These are phyloP conservation scores for Pterois miles DNA, from an alignment of 2,797 vertebrate species.

Conservation along the genomic window DNA sequence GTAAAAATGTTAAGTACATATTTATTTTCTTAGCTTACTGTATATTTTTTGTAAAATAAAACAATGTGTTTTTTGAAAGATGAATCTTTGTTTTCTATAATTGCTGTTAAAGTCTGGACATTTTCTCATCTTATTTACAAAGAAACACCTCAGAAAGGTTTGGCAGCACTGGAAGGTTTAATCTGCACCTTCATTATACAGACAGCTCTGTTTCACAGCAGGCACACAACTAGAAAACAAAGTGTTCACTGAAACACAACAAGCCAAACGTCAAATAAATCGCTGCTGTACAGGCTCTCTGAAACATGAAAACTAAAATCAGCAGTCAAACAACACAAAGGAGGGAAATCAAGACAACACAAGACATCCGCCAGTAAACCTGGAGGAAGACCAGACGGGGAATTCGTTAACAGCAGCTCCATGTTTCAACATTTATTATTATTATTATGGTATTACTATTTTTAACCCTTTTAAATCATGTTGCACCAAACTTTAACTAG, in stretches of 20 bases:
- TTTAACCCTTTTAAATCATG: too few species aligned
- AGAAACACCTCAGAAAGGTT: background rate
- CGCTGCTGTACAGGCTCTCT: background rate
- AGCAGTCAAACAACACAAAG: background rate
- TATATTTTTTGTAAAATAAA: conserved; percentile 72
- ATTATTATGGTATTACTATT: too few species aligned
- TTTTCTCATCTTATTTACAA: background rate
- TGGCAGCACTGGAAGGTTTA: conserved; percentile 22
- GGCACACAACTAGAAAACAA: conserved; percentile 8
- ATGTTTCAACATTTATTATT: background rate
- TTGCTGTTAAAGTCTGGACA: background rate
- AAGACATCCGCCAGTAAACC: background rate
- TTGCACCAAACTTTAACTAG: too few species aligned
- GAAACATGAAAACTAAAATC: conserved; percentile 1
- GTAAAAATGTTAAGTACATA: conserved; percentile 65
- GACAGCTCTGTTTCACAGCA: background rate
- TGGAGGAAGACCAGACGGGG: background rate
- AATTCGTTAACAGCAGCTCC: background rate
- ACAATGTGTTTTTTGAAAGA: conserved; percentile 24
- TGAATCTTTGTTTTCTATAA: background rate
- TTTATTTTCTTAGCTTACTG: conserved; percentile 72
- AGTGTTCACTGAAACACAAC: conserved; percentile 14
- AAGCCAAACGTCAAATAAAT: conserved; percentile 3
- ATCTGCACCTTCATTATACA: conserved; percentile 1
- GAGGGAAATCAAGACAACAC: conserved; percentile 11